A percentile compares a stretch with the other conserved stretches of the same genome.
Conservation (phyloP, 2,888 invertebrate genomes). For the Lithophane socia region DNA sequence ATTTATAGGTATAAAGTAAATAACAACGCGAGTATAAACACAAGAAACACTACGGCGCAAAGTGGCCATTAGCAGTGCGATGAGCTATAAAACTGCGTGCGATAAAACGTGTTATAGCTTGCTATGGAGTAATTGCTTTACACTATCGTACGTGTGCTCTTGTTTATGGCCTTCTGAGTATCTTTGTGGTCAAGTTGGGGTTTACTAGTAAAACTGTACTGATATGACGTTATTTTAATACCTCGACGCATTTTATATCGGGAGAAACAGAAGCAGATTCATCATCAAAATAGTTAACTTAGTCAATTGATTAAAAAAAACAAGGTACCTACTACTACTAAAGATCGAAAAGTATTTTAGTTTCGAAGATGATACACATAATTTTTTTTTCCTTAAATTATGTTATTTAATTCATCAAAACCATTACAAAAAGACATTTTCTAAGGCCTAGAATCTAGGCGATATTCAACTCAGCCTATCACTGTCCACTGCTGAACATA, state of each 20-base stretch:
- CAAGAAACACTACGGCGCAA: slow-evolving; percentile 44
- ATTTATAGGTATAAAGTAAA: slow-evolving; percentile 11
- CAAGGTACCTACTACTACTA: neutral
- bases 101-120: slow-evolving; percentile 54
- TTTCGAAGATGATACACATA: neutral
- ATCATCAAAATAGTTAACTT: neutral
- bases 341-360: neutral
- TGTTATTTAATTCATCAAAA: neutral
- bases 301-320: too few species aligned
- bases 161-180: slow-evolving; percentile 41
- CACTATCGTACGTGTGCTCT: slow-evolving; percentile 39
- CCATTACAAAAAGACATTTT: neutral
- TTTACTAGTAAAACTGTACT: slow-evolving; percentile 10
- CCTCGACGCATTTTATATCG: neutral
- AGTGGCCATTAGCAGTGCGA: slow-evolving; percentile 56
- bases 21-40: slow-evolving; percentile 13
- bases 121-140: slow-evolving; percentile 56
- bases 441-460: too few species aligned
- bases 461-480: neutral
- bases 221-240: neutral
- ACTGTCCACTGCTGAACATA: too few species aligned
- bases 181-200: slow-evolving; percentile 26
- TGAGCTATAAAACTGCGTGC: slow-evolving; percentile 61
- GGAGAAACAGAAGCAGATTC: neutral
- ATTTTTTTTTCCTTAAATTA: neutral